Conservation (phyloP, 2,797 vertebrate genomes). For the Thalassophryne amazonica region DNA sequence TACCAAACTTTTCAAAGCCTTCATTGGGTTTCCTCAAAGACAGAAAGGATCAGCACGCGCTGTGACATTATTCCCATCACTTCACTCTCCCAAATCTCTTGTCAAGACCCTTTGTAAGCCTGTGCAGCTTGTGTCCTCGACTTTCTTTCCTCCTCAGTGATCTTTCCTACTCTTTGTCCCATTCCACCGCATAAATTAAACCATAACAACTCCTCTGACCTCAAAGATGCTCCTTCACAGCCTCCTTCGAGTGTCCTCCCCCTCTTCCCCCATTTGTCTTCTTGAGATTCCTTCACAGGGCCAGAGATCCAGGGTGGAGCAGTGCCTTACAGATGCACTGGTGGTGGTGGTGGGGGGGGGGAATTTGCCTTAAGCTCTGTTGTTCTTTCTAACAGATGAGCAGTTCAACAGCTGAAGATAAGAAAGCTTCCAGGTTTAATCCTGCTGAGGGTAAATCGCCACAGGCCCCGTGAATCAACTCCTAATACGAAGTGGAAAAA, state of each 20-base stretch:
- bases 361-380: slow-evolving; percentile 62
- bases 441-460: slow-evolving; percentile 50
- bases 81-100: slow-evolving; percentile 26
- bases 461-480: slow-evolving; percentile 60
- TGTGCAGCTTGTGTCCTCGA: background rate
- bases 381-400: slow-evolving; percentile 51
- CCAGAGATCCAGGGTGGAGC: slow-evolving; percentile 30
- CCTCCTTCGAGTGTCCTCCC: background rate
- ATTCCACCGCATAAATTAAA: slow-evolving; percentile 30
- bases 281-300: slow-evolving; percentile 13
- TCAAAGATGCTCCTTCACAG: background rate
- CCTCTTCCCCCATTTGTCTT: slow-evolving; percentile 5
- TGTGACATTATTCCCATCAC: slow-evolving; percentile 19
- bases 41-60: background rate
- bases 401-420: slow-evolving; percentile 49
- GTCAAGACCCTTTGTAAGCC: slow-evolving; percentile 19
- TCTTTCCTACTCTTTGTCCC: slow-evolving; percentile 1
- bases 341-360: no score
- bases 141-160: slow-evolving; percentile 22
- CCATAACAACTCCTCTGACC: slow-evolving; percentile 19
- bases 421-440: slow-evolving; percentile 59
- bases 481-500: slow-evolving; percentile 52
- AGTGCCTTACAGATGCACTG: slow-evolving; percentile 30
- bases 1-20: background rate
- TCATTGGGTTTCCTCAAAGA: background rate